phyloP scores from a whole-genome alignment of 2,797 vertebrate species.

The Varecia variegata region DNA sequence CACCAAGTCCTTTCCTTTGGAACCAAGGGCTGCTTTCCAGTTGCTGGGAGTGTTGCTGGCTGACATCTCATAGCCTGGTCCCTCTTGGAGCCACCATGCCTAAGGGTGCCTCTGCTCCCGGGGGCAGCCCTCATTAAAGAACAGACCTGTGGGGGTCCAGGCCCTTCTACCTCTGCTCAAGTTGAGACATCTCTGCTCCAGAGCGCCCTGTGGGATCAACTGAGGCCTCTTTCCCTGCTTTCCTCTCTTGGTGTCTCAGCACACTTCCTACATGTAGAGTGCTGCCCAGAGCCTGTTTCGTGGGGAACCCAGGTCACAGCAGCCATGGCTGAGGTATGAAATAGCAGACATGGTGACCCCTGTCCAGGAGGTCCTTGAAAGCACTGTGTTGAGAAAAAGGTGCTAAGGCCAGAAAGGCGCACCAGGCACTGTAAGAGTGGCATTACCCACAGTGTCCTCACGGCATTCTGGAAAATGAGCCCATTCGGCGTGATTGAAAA shows the following conservation, averaged over 20 bases:
- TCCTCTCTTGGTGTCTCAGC: too few species aligned
- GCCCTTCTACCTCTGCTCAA: not conserved
- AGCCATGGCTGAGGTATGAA: not conserved
- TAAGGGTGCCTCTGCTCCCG: not conserved
- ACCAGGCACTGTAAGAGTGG: not conserved
- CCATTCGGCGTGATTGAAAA: not conserved
- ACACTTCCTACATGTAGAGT: fast-evolving
- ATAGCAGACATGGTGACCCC: not conserved
- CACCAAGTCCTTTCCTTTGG: too few species aligned
- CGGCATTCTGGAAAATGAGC: not conserved
- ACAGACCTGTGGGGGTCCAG: not conserved
- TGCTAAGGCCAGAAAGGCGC: not conserved
- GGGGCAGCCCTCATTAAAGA: not conserved
- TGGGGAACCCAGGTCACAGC: not conserved
- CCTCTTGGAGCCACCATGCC: not conserved
- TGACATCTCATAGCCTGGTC: too few species aligned
- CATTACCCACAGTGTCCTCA: not conserved
- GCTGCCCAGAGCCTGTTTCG: not conserved
- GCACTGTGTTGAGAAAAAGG: not conserved
- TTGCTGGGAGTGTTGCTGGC: not conserved
- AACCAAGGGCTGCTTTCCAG: not conserved
- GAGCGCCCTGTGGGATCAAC: not conserved
- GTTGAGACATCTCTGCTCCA: not conserved
- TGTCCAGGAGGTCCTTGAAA: not conserved
- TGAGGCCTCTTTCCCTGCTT: not conserved